Conservation (phyloP, 1,140 invertebrate species). For the Himalopsyche phryganea region DNA sequence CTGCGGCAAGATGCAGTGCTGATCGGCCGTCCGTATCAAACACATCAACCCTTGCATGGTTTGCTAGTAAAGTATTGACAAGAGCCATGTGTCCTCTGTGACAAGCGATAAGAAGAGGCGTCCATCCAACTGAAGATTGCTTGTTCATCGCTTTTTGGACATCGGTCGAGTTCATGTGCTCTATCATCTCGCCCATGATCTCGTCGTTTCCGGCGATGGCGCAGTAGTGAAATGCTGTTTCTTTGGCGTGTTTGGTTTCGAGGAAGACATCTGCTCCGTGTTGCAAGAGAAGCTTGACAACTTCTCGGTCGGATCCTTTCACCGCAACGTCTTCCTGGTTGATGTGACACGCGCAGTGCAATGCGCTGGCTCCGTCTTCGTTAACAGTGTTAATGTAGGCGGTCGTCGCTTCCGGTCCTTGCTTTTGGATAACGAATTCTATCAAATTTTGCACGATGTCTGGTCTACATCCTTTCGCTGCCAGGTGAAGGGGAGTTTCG, state of each 20-base stretch:
- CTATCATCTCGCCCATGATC: conserved; percentile 88
- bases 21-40: conserved; percentile 96
- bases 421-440: conserved; percentile 75
- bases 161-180: conserved; percentile 79
- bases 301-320: conserved; percentile 82
- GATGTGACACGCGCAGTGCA: conserved; percentile 86
- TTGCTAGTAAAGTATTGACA: conserved; percentile 79
- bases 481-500: conserved; percentile 92
- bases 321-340: conserved; percentile 70
- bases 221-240: conserved; percentile 94
- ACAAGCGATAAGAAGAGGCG: conserved; percentile 90
- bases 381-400: conserved; percentile 78
- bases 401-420: conserved; percentile 66
- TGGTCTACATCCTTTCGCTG: conserved; percentile 78
- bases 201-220: conserved; percentile 94
- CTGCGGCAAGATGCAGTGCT: conserved; percentile 91
- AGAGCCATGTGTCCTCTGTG: conserved; percentile 77
- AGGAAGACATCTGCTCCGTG: conserved; percentile 84
- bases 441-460: conserved; percentile 83
- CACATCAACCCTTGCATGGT: conserved; percentile 96
- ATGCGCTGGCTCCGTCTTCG: conserved; percentile 87
- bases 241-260: conserved; percentile 80
- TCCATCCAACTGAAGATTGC: conserved; percentile 91
- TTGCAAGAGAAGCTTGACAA: conserved; percentile 83
- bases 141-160: conserved; percentile 91